A percentile compares a stretch with the other conserved stretches of the same genome.
These are phyloP conservation scores for Mus spretus DNA, from an alignment of 2,797 vertebrate genomes.

Conservation along the genomic window DNA sequence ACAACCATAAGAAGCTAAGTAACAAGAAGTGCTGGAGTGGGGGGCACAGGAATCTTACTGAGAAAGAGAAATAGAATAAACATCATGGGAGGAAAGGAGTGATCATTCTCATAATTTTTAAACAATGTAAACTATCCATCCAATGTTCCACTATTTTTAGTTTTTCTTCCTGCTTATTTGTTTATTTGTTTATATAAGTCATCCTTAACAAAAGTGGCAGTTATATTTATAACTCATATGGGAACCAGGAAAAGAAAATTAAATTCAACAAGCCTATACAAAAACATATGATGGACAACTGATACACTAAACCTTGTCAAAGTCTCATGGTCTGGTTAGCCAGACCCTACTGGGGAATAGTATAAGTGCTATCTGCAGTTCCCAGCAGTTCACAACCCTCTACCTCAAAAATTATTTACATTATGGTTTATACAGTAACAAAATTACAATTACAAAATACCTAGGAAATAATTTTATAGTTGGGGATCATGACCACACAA, in stretches of 20 bases:
- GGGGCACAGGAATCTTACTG: background rate
- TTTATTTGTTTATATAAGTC: constrained; percentile 62
- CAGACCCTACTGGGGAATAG: background rate
- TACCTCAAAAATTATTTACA: background rate
- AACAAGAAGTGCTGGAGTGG: background rate
- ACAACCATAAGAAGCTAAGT: background rate
- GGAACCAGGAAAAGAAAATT: background rate
- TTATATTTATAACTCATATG: constrained; percentile 38
- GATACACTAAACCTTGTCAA: background rate
- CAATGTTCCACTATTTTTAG: constrained; percentile 29
- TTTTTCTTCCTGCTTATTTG: background rate
- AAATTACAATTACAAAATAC: background rate
- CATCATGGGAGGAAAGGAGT: background rate
- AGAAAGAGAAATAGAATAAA: background rate
- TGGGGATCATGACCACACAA: background rate
- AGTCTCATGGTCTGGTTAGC: background rate
- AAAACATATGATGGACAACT: background rate
- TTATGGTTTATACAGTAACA: background rate
- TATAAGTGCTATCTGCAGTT: background rate
- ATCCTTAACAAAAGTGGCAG: constrained; percentile 61
- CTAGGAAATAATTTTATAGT: background rate
- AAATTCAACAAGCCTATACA: constrained; percentile 1
- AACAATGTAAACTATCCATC: constrained; percentile 67
- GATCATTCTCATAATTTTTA: constrained; percentile 7
- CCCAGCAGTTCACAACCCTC: background rate